phyloP scores from a whole-genome alignment of 1,140 invertebrate species.

The Philaenus spumarius region DNA sequence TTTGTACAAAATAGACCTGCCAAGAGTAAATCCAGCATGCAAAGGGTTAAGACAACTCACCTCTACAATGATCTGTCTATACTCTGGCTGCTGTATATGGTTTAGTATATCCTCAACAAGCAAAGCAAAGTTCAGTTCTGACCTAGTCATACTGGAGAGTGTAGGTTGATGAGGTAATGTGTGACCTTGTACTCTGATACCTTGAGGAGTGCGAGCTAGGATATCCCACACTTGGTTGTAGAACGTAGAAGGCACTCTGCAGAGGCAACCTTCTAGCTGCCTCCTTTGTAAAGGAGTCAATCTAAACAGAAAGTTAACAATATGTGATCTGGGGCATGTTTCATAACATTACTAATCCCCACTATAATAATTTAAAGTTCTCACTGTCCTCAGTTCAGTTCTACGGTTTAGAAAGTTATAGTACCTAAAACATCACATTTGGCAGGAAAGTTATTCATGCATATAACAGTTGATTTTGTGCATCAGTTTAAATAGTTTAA shows the following conservation, averaged over 20 bases:
- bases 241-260: slow-evolving; percentile 89
- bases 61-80: slow-evolving; percentile 91
- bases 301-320: slow-evolving; percentile 47
- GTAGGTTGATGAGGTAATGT: slow-evolving; percentile 86
- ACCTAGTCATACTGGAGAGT: slow-evolving; percentile 90
- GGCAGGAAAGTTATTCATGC: no score
- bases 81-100: slow-evolving; percentile 77
- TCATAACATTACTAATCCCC: neutral
- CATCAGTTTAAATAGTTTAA: no score
- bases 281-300: slow-evolving; percentile 69
- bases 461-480: no score
- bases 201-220: slow-evolving; percentile 74
- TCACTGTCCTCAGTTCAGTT: neutral
- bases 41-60: no score
- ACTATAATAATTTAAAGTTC: neutral
- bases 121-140: slow-evolving; percentile 94
- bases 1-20: no score
- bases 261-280: slow-evolving; percentile 91
- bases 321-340: no score
- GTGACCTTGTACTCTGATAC: slow-evolving; percentile 79
- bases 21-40: no score
- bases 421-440: slow-evolving; percentile 21
- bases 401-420: neutral
- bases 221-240: slow-evolving; percentile 97
- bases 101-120: slow-evolving; percentile 91